Base-by-base conservation (phyloP, 2,888 invertebrate genomes). In the Fragum whitleyi region DNA sequence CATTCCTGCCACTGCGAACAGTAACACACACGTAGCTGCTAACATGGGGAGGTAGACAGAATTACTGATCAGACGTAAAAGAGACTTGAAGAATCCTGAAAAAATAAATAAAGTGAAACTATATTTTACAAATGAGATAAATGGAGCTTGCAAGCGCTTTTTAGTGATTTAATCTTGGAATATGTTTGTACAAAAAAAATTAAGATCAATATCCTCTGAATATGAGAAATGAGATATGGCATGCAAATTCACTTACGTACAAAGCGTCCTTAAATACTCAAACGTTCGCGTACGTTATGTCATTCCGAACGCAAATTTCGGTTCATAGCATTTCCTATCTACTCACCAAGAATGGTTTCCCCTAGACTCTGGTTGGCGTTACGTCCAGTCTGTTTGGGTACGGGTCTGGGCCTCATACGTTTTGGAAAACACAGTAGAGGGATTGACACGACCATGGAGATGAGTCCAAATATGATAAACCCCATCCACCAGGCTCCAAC, bases 401-500 rank as follows among this genome's bases (percentile, higher is more conserved):
- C 57, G 26, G 59, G 26, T 36, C 65, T 73, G 6, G 74, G 70
- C 21, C 76, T 72, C 70, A 87, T 74, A 32, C 79, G 69, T n/a
- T 79, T 77, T 14, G 90, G 90, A 62, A 89, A 90, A 51, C 78
- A 86, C 42, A 88, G 69, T 6, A 90, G 53, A 0, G 89, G 90
- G 14, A 88, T 51, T 0, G 86, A 81, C 0, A 84, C 42, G 1
- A 89, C n/a, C 11, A 89, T 77, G 9, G 87, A 70, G 0, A 84
- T 62, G 11, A 80, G 9, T 3, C 90, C 90, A 21, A 89, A 88
- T 6, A 87, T 61, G 9, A 89, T 53, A 57, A 88, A 89, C 0
- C 90, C 90, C 16, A 90, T 74, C 90, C 90, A 90, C 90, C 90
- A 90, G 2, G 90, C 90, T 2, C 90, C 90, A 2, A 90, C 81